These are phyloP conservation scores for Ennomos fuscantarius DNA, from an alignment of 2,888 invertebrate genomes.

Conservation along the genomic window DNA sequence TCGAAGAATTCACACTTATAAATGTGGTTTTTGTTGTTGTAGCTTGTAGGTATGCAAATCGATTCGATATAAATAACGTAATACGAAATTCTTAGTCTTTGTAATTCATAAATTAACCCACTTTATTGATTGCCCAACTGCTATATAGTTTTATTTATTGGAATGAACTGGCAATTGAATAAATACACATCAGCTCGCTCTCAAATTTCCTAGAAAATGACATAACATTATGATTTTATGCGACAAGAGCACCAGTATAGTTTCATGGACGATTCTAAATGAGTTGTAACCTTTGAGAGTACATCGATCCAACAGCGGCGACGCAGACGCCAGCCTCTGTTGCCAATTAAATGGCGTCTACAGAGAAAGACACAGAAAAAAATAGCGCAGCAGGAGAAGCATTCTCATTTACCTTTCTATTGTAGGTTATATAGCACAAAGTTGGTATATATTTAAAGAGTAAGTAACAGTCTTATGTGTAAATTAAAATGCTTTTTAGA, in stretches of 20 bases:
- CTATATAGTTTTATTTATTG: background rate
- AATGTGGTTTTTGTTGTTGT: constrained; percentile 3
- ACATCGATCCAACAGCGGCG: constrained; percentile 36
- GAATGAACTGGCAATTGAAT: background rate
- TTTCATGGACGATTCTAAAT: constrained; percentile 24
- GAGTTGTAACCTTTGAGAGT: constrained; percentile 33
- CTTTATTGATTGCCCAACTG: background rate
- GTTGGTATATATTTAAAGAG: no score
- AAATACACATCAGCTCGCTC: constrained; percentile 21
- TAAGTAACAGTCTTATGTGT: no score
- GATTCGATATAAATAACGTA: constrained; percentile 5
- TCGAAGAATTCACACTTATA: constrained; percentile 10
- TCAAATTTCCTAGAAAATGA: constrained; percentile 29
- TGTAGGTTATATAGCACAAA: background rate
- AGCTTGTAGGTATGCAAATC: constrained; percentile 19
- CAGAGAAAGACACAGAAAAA: constrained; percentile 5
- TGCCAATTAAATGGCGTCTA: constrained; percentile 31
- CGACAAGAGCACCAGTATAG: background rate
- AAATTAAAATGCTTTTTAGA: no score
- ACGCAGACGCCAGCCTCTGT: constrained; percentile 9
- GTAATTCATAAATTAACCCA: background rate
- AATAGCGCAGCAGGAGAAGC: background rate
- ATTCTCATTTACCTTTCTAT: background rate
- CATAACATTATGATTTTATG: background rate
- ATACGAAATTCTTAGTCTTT: constrained; percentile 15